phyloP scores from a whole-genome alignment of 1,140 invertebrate genomes.

The Apis cerana region DNA sequence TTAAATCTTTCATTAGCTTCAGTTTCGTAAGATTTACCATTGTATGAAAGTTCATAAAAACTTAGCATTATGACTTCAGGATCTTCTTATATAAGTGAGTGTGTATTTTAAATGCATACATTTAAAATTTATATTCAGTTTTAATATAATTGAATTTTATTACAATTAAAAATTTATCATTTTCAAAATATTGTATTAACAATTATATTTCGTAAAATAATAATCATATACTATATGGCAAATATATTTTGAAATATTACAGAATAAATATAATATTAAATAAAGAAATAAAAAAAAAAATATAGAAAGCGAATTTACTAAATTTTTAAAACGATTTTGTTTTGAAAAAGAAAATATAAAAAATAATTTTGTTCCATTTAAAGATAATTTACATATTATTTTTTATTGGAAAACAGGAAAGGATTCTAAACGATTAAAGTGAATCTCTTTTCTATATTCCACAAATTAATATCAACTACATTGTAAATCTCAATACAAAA shows the following conservation, averaged over 20 bases:
- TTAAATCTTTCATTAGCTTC: too few species aligned
- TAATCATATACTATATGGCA: background rate
- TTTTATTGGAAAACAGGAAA: background rate
- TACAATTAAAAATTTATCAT: background rate
- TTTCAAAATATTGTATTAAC: background rate
- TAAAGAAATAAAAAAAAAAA: background rate
- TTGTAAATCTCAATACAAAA: conserved; percentile 18
- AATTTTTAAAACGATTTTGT: background rate
- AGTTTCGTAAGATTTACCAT: too few species aligned
- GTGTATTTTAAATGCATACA: background rate
- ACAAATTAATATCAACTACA: conserved; percentile 2
- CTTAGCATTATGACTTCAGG: too few species aligned
- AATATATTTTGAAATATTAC: background rate
- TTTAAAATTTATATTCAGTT: background rate
- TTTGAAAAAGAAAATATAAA: too few species aligned
- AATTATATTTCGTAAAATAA: background rate
- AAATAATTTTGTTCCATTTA: background rate
- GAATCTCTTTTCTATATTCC: conserved; percentile 7
- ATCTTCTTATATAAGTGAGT: too few species aligned
- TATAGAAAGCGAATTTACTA: background rate
- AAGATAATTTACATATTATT: background rate
- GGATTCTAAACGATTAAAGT: background rate
- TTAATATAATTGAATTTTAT: background rate
- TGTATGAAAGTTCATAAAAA: too few species aligned
- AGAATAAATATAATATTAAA: background rate